These are phyloP conservation scores for Fabriciana adippe DNA, from an alignment of 2,888 invertebrate genomes.

Conservation along the genomic window DNA sequence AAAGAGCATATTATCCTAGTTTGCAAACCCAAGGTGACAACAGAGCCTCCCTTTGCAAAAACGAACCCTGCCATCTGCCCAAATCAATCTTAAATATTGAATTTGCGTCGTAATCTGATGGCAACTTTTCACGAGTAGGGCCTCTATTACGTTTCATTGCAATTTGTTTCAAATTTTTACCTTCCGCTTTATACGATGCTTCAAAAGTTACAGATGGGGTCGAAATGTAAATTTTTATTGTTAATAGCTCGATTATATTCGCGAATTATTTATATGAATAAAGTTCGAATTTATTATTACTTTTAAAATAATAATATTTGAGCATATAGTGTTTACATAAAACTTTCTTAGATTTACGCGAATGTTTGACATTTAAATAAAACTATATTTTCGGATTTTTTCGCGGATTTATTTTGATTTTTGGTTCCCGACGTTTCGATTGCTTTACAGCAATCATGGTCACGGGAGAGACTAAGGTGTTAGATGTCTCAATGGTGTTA, in stretches of 20 bases:
- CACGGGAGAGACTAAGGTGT: too few species aligned
- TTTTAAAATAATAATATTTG: too few species aligned
- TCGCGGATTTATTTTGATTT: too few species aligned
- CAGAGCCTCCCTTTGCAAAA: conserved; percentile 48
- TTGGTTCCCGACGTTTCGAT: too few species aligned
- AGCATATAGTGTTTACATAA: too few species aligned
- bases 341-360: too few species aligned
- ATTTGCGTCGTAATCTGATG: conserved; percentile 79
- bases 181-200: conserved; percentile 54
- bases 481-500: too few species aligned
- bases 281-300: too few species aligned
- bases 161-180: conserved; percentile 80
- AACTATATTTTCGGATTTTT: too few species aligned
- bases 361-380: too few species aligned
- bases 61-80: conserved; percentile 72
- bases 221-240: conserved; percentile 67
- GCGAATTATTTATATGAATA: not conserved
- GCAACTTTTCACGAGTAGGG: conserved; percentile 79
- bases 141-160: conserved; percentile 80
- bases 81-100: conserved; percentile 82
- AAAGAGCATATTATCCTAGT: conserved; percentile 12
- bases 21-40: conserved; percentile 17
- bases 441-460: too few species aligned
- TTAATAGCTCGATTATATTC: conserved; percentile 46
- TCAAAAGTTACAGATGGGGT: conserved; percentile 58